A percentile compares a stretch with the other conserved stretches of the same genome.
Conservation (phyloP, 2,888 invertebrate genomes). For the Phengaris alcon region DNA sequence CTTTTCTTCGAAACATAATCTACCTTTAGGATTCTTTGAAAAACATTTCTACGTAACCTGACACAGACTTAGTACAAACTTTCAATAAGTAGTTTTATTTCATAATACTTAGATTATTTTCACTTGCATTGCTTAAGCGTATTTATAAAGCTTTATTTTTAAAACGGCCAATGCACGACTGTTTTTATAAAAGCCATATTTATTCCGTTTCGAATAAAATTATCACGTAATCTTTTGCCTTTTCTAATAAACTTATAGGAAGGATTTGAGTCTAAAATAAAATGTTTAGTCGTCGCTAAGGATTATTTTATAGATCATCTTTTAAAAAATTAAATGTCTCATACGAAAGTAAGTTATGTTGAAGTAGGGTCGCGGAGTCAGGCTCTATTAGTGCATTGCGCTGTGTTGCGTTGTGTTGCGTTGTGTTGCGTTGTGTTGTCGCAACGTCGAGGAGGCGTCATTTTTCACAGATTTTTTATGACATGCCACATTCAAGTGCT, state of each 20-base stretch:
- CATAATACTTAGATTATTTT: neutral
- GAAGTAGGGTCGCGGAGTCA: too few relatives aligned
- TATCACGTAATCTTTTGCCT: neutral
- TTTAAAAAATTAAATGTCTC: too few relatives aligned
- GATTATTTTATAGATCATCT: too few relatives aligned
- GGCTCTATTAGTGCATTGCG: too few relatives aligned
- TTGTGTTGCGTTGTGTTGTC: too few relatives aligned
- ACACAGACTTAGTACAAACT: neutral
- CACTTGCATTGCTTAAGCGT: neutral
- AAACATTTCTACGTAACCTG: neutral
- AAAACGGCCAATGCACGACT: neutral
- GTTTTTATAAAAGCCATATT: neutral
- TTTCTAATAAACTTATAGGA: neutral
- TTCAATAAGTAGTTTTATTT: neutral
- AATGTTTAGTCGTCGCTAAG: neutral
- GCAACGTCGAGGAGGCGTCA: too few relatives aligned
- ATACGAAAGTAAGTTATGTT: too few relatives aligned
- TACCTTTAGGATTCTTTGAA: neutral
- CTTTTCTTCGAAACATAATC: neutral
- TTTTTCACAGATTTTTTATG: too few relatives aligned
- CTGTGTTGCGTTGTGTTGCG: too few relatives aligned
- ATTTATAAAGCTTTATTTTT: slow-evolving; percentile 2
- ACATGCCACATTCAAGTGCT: too few relatives aligned
- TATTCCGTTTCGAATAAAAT: neutral
- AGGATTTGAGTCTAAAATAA: neutral